Percentiles rank a stretch among this genome's conserved stretches.
These are phyloP conservation scores for Cladopsammia gracilis DNA, from an alignment of 64 coral and sea anemone species.

Conservation along the genomic window DNA sequence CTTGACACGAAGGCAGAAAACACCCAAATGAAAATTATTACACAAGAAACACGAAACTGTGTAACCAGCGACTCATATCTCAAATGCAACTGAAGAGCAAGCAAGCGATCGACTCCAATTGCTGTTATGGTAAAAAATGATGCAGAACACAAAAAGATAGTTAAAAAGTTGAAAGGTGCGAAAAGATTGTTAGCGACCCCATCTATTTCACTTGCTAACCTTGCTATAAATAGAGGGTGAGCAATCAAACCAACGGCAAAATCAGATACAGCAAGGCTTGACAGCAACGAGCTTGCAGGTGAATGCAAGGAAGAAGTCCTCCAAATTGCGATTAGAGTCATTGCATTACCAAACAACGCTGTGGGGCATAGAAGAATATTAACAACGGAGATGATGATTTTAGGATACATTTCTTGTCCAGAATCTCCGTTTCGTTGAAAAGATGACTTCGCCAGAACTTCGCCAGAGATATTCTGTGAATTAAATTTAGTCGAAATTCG, in stretches of 20 bases:
- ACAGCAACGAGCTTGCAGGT: neutral
- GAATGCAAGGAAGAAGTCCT: neutral
- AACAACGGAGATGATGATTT: neutral
- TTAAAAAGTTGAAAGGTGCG: no score
- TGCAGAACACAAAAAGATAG: neutral
- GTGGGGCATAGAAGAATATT: neutral
- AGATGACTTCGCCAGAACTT: no score
- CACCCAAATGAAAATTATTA: neutral
- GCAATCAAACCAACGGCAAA: neutral
- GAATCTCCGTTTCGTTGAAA: no score
- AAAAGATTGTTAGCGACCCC: neutral
- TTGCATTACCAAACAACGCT: neutral
- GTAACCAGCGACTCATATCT: neutral
- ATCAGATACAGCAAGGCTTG: neutral
- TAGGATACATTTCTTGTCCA: no score
- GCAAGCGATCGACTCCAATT: neutral
- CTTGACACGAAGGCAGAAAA: neutral
- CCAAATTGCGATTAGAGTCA: neutral
- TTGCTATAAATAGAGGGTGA: neutral
- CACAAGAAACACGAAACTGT: neutral
- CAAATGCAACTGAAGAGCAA: neutral
- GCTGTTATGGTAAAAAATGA: neutral
- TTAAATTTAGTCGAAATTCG: no score
- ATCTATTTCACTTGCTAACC: neutral
- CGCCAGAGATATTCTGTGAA: no score